Base-by-base conservation (phyloP, 2,888 invertebrate species). In the Ceraclea dissimilis region DNA sequence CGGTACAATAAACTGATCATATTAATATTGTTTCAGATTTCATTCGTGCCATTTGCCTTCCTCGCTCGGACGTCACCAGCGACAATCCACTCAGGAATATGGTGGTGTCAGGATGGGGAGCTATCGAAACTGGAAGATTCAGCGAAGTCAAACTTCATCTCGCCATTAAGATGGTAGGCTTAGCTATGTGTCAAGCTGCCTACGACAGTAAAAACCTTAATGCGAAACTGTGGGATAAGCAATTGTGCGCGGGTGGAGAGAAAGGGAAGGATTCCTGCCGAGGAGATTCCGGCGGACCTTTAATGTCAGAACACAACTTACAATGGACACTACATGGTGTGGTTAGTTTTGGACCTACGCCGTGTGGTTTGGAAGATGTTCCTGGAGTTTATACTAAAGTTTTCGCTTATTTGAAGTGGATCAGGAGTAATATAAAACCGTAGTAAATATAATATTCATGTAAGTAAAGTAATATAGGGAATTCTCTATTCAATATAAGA, bases 241-340 rank as follows among this genome's bases (percentile, higher is more conserved):
- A 71, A 57, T n/a, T 81, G 16, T 81, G 81, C 64, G 79, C 79
- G 2, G 80, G 81, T 2, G 80, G 80, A 2, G 67, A 68, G 49
- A 67, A 64, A 44, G 73, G 72, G 1, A 70, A 71, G 60, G 80
- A 81, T 64, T 78, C 81, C 1, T 83, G 82, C 60, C 64, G 71
- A 18, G 80, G 81, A 0, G 82, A 82, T 60, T 79, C 79, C 52
- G 82, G 83, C 2, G 82, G 82, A 1, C 81, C 83, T 0, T 67
- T 83, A 10, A 80, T 80, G 72, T 57, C 60, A 11, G 62, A 63
- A 16, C 63, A 60, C 2, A 51, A 65, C 11, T 65, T 49, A 11
- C 46, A 53, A 17, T 81, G 79, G 0, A 49, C 63, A n/a, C 20
- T 69, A 11, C 64, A 70, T 18, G 79, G 78, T 0, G 65, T 79